Evolutionary conservation across 2,113 vertebrate genomes (phyloP), one percentile per base, ranked within the genome.

Genomic region (Heterochromis multidens): DNA sequence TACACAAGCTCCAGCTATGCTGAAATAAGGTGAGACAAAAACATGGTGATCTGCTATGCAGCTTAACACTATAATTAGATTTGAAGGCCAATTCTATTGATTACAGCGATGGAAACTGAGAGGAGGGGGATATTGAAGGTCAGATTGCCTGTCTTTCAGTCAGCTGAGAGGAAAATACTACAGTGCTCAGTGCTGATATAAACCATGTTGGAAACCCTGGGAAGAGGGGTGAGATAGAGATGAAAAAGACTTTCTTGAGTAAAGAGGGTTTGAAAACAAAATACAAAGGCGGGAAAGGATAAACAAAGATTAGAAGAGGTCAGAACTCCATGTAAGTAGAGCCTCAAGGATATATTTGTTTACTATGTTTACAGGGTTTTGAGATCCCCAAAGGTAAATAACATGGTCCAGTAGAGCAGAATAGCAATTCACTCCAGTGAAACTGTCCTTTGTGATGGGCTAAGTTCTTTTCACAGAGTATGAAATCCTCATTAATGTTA

Each of bases 361-460:
- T 91, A 89, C 87, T 70, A 79, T n/a, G 12, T 92, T 90, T 82
- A 89, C 84, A 90, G 76, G 70, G 88, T 89, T 92, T 87, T 78
- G 70, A 91, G 87, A 74, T 91, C 67, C 67, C 91, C 65, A 58
- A 89, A 87, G 89, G 92, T 93, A 91, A 94, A 95, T 93, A 89
- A 91, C 93, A 89, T 19, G 87, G 86, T 93, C 84, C 92, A 93
- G 37, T 81, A 91, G 89, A 93, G 91, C 91, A 91, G 88, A 88
- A 86, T 81, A 91, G 59, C 76, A 78, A 90, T 84, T 79, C 80
- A 81, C 63, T 87, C 60, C 65, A 65, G 72, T 89, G 60, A 89
- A 85, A 87, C 82, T 76, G 83, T 57, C 80, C 54, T 87, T 84
- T 89, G 81, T 90, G 77, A 81, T 81, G 35, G 37, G 74, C 57